Conservation (phyloP, 2,888 invertebrate species). For the Leucophenga montana region DNA sequence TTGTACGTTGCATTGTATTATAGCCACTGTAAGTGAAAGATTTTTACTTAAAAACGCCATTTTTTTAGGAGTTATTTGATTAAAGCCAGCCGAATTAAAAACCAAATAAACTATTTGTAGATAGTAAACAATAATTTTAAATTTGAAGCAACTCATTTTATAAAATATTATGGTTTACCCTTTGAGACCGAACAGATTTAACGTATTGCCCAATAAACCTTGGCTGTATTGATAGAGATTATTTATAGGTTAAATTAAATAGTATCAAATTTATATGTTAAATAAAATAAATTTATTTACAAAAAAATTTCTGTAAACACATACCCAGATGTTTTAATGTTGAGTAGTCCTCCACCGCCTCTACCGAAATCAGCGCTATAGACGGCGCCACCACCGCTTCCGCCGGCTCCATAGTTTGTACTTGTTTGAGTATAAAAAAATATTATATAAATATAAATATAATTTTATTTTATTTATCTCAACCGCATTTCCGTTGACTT, state of each 20-base stretch:
- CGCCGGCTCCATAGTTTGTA: conserved; percentile 19
- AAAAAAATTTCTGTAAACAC: conserved; percentile 9
- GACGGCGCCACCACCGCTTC: conserved; percentile 28
- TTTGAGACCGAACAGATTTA: conserved; percentile 47
- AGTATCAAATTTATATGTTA: background rate
- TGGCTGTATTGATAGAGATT: conserved; percentile 12
- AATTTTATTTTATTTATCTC: background rate
- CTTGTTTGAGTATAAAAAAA: background rate
- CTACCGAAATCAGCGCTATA: background rate
- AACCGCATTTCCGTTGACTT: conserved; percentile 28
- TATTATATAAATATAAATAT: conserved; percentile 11
- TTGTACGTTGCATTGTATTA: conserved; percentile 37
- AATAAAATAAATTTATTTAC: too few relatives aligned
- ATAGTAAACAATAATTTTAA: background rate
- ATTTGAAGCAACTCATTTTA: background rate
- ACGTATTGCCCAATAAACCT: conserved; percentile 42
- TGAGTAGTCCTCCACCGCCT: conserved; percentile 28
- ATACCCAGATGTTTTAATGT: conserved; percentile 54
- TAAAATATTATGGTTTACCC: conserved; percentile 45
- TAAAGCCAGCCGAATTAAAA: background rate
- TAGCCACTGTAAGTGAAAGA: background rate
- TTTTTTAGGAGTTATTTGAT: background rate
- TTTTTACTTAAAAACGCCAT: background rate
- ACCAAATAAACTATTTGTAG: background rate
- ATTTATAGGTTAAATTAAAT: background rate